Conservation (phyloP, 1,140 invertebrate genomes). For the Octopus bimaculoides region DNA sequence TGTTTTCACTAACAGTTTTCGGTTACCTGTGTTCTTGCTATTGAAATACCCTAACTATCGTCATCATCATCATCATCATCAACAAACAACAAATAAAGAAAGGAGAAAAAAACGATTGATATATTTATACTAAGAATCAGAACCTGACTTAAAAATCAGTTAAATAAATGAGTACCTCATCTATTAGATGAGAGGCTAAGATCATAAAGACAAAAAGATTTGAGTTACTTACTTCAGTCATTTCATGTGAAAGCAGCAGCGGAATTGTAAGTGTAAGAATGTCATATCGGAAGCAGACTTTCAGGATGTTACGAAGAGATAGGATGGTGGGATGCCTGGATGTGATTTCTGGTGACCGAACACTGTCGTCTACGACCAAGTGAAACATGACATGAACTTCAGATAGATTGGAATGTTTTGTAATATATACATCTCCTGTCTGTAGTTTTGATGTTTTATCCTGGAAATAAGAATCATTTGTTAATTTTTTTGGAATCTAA, state of each 20-base stretch:
- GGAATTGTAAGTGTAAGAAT: constrained; percentile 91
- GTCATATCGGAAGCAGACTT: constrained; percentile 89
- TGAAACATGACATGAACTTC: constrained; percentile 95
- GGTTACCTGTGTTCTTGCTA: too few species aligned
- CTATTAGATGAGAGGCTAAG: background rate
- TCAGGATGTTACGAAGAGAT: constrained; percentile 90
- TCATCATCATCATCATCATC: too few species aligned
- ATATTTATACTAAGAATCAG: too few species aligned
- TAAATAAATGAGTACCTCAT: too few species aligned
- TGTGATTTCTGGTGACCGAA: constrained; percentile 78
- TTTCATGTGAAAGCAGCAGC: constrained; percentile 85
- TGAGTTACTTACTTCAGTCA: constrained; percentile 74
- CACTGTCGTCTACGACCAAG: constrained; percentile 67
- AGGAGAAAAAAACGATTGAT: background rate
- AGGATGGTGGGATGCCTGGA: constrained; percentile 94
- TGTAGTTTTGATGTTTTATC: constrained; percentile 56
- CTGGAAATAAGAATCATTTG: constrained; percentile 21
- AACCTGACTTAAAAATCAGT: too few species aligned
- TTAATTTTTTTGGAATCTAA: too few species aligned
- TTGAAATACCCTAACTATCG: too few species aligned
- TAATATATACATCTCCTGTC: constrained; percentile 91
- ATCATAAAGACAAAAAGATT: background rate
- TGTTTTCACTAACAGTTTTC: too few species aligned
- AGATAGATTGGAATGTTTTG: constrained; percentile 90
- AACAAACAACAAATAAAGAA: background rate